Conservation (phyloP, 2,797 vertebrate genomes). For the Hafferia zeledoni region DNA sequence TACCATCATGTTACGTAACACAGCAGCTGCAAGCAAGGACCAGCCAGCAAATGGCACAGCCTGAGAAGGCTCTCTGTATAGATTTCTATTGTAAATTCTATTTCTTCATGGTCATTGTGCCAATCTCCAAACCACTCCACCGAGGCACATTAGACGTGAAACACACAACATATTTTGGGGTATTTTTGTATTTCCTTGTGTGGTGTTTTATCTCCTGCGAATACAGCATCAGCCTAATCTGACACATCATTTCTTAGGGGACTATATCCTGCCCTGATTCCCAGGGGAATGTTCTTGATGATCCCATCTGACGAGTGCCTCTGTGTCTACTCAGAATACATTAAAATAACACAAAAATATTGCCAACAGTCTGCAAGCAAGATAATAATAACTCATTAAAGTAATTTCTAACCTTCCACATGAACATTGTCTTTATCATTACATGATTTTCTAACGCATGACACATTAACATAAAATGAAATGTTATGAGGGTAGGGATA, state of each 20-base stretch:
- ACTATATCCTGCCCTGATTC: conserved; percentile 38
- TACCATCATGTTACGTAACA: neutral
- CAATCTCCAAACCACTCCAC: neutral
- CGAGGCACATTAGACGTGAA: neutral
- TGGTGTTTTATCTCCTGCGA: neutral
- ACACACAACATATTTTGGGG: neutral
- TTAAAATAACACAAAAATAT: conserved; percentile 65
- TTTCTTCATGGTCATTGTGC: neutral
- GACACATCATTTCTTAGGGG: conserved; percentile 45
- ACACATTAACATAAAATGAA: conserved; percentile 61
- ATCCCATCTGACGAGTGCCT: conserved; percentile 60
- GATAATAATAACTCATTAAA: conserved; percentile 66
- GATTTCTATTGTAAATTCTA: too few relatives aligned
- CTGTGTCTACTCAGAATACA: conserved; percentile 64
- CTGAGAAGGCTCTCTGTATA: neutral
- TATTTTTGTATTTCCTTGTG: neutral
- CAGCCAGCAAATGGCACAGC: neutral
- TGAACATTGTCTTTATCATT: conserved; percentile 57
- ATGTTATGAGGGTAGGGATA: conserved; percentile 35
- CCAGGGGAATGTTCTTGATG: conserved; percentile 55
- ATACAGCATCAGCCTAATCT: conserved; percentile 2
- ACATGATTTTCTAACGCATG: conserved; percentile 60
- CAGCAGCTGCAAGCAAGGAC: neutral
- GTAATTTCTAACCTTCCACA: conserved; percentile 60
- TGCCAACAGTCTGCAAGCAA: conserved; percentile 42